phyloP scores from a whole-genome alignment of 2,888 invertebrate species.

The Crioceris asparagi region DNA sequence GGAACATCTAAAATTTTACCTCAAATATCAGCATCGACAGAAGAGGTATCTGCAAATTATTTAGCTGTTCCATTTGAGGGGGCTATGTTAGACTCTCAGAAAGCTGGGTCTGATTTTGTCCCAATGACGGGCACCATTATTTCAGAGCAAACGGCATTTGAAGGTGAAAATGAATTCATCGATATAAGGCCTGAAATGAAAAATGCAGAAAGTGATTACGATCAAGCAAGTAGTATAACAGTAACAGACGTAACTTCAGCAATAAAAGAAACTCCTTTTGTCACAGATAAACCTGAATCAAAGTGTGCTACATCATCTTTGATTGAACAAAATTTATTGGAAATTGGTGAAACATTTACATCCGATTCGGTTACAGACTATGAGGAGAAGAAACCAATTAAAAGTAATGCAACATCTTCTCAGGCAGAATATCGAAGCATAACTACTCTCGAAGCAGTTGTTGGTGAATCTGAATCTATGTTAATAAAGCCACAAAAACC shows the following conservation, averaged over 20 bases:
- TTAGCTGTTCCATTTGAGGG: conserved; percentile 28
- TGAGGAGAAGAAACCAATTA: conserved; percentile 34
- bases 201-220: conserved; percentile 41
- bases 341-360: conserved; percentile 45
- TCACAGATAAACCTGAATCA: conserved; percentile 24
- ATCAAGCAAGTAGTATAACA: conserved; percentile 45
- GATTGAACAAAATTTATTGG: conserved; percentile 41
- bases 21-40: conserved; percentile 47
- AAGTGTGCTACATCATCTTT: conserved; percentile 26
- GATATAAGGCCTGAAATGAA: conserved; percentile 38
- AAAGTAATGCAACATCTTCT: conserved; percentile 41
- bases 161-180: conserved; percentile 45
- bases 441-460: conserved; percentile 42
- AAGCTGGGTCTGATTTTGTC: conserved; percentile 25
- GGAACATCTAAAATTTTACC: conserved; percentile 45
- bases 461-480: conserved; percentile 48
- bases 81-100: conserved; percentile 16
- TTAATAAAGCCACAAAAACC: conserved; percentile 39
- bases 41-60: conserved; percentile 44
- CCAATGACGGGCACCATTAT: conserved; percentile 47
- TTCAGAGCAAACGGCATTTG: conserved; percentile 45
- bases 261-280: conserved; percentile 46
- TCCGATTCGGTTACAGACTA: conserved; percentile 44
- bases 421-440: conserved; percentile 46
- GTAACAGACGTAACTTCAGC: conserved; percentile 45